phyloP scores from a whole-genome alignment of 2,888 invertebrate genomes.

The Ptilodon capucinus region DNA sequence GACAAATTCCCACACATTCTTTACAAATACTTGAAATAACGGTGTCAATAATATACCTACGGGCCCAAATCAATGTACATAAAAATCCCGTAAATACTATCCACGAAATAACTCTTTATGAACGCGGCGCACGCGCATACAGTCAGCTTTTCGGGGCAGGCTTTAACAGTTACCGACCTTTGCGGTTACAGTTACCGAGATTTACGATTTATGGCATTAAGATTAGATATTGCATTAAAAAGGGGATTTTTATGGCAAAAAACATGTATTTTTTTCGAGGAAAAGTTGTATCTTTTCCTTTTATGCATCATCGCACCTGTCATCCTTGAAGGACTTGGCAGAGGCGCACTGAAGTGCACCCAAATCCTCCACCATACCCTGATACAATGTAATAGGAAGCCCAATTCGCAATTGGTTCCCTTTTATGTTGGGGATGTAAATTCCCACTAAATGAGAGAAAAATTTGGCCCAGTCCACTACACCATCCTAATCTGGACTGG shows the following conservation, averaged over 20 bases:
- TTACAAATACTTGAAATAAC: neutral
- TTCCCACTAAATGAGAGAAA: too few relatives aligned
- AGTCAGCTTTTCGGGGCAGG: conserved; percentile 1
- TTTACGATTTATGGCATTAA: neutral
- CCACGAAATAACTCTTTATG: neutral
- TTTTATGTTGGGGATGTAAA: too few relatives aligned
- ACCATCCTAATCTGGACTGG: too few relatives aligned
- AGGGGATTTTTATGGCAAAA: neutral
- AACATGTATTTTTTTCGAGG: neutral
- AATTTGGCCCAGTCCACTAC: too few relatives aligned
- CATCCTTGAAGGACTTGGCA: too few relatives aligned
- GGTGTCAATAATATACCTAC: neutral
- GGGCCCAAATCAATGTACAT: neutral
- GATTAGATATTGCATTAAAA: neutral
- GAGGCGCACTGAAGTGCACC: too few relatives aligned
- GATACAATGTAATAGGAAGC: too few relatives aligned
- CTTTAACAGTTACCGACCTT: conserved; percentile 1
- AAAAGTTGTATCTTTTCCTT: too few relatives aligned
- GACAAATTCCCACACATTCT: neutral
- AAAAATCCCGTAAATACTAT: conserved; percentile 1
- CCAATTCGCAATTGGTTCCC: too few relatives aligned
- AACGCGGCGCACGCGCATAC: neutral
- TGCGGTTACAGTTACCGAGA: conserved; percentile 3
- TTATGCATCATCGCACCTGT: too few relatives aligned
- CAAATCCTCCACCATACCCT: too few relatives aligned